A percentile compares a stretch with the other conserved stretches of the same genome.
phyloP scores from a whole-genome alignment of 2,888 invertebrate genomes.

The Rotaria sp. region DNA sequence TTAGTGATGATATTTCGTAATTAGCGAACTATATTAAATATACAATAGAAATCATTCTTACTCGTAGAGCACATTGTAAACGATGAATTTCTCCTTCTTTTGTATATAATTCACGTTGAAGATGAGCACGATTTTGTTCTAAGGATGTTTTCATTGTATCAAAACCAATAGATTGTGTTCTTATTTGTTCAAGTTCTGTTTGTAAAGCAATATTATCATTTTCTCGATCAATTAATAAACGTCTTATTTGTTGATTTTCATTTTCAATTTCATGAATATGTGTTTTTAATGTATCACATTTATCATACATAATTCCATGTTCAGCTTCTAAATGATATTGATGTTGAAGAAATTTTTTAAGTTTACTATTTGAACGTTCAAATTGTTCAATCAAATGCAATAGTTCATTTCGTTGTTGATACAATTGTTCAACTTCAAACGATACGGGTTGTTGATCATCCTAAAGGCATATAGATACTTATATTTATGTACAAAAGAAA shows the following conservation, averaged over 20 bases:
- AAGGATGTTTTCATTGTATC: conserved; percentile 35
- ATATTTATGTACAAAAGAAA: neutral
- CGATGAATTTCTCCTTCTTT: conserved; percentile 38
- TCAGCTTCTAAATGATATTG: conserved; percentile 19
- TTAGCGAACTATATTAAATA: too few relatives aligned
- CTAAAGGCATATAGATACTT: neutral
- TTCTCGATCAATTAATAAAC: neutral
- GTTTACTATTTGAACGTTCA: conserved; percentile 31
- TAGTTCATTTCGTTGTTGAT: conserved; percentile 27
- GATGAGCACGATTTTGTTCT: conserved; percentile 39
- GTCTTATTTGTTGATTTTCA: conserved; percentile 19
- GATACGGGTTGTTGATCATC: neutral
- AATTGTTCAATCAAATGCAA: conserved; percentile 35
- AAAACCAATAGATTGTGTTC: neutral
- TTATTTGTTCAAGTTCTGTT: neutral
- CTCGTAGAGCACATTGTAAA: conserved; percentile 32
- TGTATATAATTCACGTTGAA: conserved; percentile 34
- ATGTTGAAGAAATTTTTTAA: neutral
- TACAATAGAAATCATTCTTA: neutral
- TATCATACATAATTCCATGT: neutral
- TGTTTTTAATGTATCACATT: conserved; percentile 4
- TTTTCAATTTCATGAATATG: neutral
- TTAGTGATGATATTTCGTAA: too few relatives aligned
- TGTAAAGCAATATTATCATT: conserved; percentile 16
- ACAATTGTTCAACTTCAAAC: conserved; percentile 1